A percentile compares a stretch with the other conserved stretches of the same genome.
phyloP scores from a whole-genome alignment of 2,113 vertebrate genomes.

The Pollachius pollachius region DNA sequence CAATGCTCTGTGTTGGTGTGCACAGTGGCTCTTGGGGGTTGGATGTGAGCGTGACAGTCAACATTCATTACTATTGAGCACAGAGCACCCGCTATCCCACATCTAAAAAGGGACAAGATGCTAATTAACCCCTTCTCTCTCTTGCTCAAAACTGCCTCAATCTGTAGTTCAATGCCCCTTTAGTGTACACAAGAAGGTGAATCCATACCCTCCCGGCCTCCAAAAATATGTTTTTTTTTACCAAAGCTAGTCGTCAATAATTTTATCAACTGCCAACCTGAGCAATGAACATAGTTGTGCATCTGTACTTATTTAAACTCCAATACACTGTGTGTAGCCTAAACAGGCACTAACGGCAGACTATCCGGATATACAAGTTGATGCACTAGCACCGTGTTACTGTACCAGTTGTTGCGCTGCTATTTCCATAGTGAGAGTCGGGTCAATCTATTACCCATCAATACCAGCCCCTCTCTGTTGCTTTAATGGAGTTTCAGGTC shows the following conservation, averaged over 20 bases:
- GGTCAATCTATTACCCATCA: neutral
- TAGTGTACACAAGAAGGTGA: neutral
- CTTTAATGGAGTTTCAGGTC: neutral
- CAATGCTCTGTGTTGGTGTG: conserved; percentile 34
- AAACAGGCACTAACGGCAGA: neutral
- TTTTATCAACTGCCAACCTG: too few species aligned
- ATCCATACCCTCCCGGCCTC: neutral
- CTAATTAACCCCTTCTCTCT: neutral
- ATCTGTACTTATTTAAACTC: neutral
- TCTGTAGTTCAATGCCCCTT: too few species aligned
- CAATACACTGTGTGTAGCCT: neutral
- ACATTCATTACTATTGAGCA: conserved; percentile 17
- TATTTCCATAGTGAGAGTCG: neutral
- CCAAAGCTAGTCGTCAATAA: neutral
- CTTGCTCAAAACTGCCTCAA: neutral
- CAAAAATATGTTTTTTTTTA: neutral
- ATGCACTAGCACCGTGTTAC: neutral
- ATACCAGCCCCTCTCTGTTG: neutral
- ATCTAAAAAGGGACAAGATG: neutral
- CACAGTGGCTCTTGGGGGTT: neutral
- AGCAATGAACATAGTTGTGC: too few species aligned
- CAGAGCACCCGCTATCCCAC: conserved; percentile 6
- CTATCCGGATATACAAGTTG: neutral
- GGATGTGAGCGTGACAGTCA: conserved; percentile 24
- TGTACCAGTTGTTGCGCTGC: neutral